Percentiles rank a stretch among this genome's conserved stretches.
Evolutionary conservation across 2,113 vertebrate species (phyloP).

Genomic region (Aphelocoma coerulescens): DNA sequence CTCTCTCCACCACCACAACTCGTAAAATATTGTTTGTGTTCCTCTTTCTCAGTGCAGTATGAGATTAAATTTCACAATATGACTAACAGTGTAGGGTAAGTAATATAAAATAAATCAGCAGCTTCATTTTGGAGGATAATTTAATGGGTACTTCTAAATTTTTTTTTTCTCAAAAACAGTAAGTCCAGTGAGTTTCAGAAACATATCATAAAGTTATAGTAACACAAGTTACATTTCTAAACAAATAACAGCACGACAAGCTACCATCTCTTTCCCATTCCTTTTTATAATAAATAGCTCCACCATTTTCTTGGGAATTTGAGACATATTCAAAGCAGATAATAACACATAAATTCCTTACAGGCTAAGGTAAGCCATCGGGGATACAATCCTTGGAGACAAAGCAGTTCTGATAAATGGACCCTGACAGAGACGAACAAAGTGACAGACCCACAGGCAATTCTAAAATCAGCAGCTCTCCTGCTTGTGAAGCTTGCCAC

Average conservation of each 20-base stretch:
- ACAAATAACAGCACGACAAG: neutral
- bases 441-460: conserved; percentile 48
- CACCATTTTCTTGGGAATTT: neutral
- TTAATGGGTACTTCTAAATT: neutral
- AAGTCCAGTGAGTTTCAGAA: neutral
- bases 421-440: neutral
- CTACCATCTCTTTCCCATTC: neutral
- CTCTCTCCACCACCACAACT: neutral
- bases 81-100: neutral
- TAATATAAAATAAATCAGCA: neutral
- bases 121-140: neutral
- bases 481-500: conserved; percentile 2
- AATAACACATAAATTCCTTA: neutral
- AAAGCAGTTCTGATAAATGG: conserved; percentile 49
- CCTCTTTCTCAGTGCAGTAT: neutral
- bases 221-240: neutral
- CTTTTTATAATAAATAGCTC: neutral
- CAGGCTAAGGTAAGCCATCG: neutral
- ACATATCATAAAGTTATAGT: neutral
- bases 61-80: neutral
- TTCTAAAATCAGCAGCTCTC: neutral
- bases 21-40: neutral
- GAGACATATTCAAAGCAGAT: neutral
- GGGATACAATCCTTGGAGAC: neutral
- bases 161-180: neutral